Conservation (phyloP, 2,797 vertebrate genomes). For the Gymnothorax javanicus region DNA sequence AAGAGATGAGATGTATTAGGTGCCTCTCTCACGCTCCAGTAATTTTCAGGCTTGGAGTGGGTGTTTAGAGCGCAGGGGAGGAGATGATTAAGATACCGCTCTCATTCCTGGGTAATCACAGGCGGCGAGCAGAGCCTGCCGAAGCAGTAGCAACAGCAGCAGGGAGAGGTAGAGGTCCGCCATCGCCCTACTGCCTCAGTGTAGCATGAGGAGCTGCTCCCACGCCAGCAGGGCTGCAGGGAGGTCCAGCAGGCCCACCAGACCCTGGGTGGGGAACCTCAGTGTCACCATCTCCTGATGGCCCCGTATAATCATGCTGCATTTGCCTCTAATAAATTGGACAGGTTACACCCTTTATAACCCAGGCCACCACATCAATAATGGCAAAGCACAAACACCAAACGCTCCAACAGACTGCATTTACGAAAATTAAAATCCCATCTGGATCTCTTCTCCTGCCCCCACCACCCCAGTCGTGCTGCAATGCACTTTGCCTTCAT, state of each 20-base stretch:
- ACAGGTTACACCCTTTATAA: background rate
- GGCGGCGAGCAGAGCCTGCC: slow-evolving; percentile 46
- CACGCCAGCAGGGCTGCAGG: slow-evolving; percentile 51
- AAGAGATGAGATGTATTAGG: background rate
- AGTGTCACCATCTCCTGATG: background rate
- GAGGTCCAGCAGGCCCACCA: slow-evolving; percentile 45
- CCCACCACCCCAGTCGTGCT: background rate
- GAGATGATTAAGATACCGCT: slow-evolving; percentile 25
- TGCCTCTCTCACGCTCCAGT: slow-evolving; percentile 7
- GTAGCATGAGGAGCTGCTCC: slow-evolving; percentile 53
- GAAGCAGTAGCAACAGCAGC: slow-evolving; percentile 51
- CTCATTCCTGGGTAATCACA: slow-evolving; percentile 42
- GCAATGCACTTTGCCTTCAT: background rate
- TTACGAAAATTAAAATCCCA: background rate
- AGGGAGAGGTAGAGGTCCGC: slow-evolving; percentile 48
- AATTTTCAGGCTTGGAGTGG: too few species aligned
- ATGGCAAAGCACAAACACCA: background rate
- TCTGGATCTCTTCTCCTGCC: background rate
- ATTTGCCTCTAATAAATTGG: background rate
- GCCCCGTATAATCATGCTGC: background rate
- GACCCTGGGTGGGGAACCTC: slow-evolving; percentile 34
- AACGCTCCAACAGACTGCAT: background rate
- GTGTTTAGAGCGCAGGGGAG: too few species aligned
- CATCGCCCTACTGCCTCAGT: slow-evolving; percentile 44
- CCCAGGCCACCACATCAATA: background rate